phyloP scores from a whole-genome alignment of 2,888 invertebrate genomes.

The Idaea biselata region DNA sequence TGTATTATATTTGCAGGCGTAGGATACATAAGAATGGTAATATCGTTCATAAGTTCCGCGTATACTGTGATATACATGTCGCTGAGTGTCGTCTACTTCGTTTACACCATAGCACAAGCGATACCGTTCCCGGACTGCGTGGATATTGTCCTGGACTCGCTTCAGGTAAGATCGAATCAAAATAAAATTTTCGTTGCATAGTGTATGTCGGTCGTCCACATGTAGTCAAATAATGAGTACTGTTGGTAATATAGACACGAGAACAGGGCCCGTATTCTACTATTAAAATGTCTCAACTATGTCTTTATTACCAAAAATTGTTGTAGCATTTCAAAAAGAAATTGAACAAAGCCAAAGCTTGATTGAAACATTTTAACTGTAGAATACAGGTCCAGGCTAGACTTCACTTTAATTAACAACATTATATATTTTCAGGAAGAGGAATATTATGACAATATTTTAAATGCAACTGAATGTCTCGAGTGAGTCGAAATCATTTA shows the following conservation, averaged over 20 bases:
- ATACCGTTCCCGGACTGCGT: constrained; percentile 80
- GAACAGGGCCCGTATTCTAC: too few species aligned
- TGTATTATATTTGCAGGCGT: constrained; percentile 73
- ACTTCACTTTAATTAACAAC: background rate
- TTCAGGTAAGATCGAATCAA: constrained; percentile 51
- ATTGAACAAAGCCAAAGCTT: too few species aligned
- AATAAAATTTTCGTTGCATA: too few species aligned
- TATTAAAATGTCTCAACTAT: too few species aligned
- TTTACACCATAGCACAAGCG: constrained; percentile 78
- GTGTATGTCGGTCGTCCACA: too few species aligned
- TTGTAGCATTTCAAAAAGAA: too few species aligned
- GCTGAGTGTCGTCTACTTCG: constrained; percentile 75
- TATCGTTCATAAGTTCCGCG: constrained; percentile 74
- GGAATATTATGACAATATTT: constrained; percentile 27
- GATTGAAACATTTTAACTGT: too few species aligned
- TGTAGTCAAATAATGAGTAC: too few species aligned
- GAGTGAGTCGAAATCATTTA: constrained; percentile 40
- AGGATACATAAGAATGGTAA: constrained; percentile 81
- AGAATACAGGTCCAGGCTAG: too few species aligned
- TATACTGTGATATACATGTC: constrained; percentile 82
- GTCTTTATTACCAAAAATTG: too few species aligned
- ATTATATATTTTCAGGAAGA: constrained; percentile 32
- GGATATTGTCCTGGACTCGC: constrained; percentile 42
- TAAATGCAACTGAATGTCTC: constrained; percentile 40
- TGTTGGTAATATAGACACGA: too few species aligned